Evolutionary conservation across 2,797 vertebrate genomes (phyloP).

Genomic region (Myiothlypis coronata): DNA sequence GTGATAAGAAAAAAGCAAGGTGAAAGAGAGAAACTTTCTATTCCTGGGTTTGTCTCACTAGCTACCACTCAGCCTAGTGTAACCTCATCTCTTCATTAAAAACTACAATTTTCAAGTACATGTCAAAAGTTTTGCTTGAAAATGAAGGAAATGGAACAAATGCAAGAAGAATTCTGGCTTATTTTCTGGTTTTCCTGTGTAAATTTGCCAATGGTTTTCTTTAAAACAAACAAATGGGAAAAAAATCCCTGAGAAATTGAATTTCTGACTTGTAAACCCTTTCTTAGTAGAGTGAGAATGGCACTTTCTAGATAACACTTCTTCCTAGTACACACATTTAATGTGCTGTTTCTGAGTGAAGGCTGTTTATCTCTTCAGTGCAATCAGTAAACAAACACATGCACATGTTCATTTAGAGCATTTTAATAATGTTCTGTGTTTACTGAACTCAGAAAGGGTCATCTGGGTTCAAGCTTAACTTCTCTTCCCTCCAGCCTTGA

Average conservation of each 20-base stretch:
- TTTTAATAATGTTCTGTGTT: background rate
- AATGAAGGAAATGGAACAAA: background rate
- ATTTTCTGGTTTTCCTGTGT: background rate
- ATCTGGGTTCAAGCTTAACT: background rate
- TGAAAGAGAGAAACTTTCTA: background rate
- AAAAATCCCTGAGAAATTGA: background rate
- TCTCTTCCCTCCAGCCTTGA: background rate
- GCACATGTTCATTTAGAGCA: background rate
- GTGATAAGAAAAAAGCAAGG: accelerated
- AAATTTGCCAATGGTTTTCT: background rate
- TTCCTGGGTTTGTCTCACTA: background rate
- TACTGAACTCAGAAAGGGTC: background rate
- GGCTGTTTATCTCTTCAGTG: background rate
- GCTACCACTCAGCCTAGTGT: background rate
- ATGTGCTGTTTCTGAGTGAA: background rate
- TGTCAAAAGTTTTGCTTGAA: background rate
- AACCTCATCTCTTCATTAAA: background rate
- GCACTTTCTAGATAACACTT: background rate
- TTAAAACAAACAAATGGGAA: background rate
- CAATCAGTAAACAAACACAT: constrained; percentile 10
- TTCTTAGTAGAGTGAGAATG: background rate
- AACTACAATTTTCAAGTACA: background rate
- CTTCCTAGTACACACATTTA: background rate
- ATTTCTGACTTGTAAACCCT: background rate
- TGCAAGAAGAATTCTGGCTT: background rate